Conservation (phyloP, 1,140 invertebrate species). For the Drosophila neocordata region DNA sequence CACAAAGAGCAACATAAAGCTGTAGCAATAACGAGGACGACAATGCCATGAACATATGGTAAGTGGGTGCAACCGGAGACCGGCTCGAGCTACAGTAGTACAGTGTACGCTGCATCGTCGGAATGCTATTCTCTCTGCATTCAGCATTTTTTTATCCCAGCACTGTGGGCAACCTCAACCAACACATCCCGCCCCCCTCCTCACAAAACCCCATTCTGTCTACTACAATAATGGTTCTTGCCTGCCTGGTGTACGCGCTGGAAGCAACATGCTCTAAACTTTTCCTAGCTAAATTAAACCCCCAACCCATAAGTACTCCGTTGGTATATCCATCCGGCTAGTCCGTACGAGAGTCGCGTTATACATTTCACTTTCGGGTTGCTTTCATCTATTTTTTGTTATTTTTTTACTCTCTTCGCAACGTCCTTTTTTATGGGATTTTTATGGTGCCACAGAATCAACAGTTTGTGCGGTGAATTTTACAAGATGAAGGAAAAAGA, state of each 20-base stretch:
- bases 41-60: conserved; percentile 40
- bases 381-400: conserved; percentile 27
- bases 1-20: conserved; percentile 54
- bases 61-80: conserved; percentile 46
- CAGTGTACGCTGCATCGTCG: conserved; percentile 19
- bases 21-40: conserved; percentile 62
- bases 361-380: conserved; percentile 60
- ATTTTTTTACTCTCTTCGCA: conserved; percentile 20
- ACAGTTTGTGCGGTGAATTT: conserved; percentile 82
- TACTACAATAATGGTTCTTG: conserved; percentile 31
- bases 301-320: conserved; percentile 47
- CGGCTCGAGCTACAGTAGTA: conserved; percentile 13
- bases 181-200: not conserved
- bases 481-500: conserved; percentile 66
- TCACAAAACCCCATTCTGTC: not conserved
- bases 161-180: conserved; percentile 26
- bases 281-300: conserved; percentile 72
- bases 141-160: conserved; percentile 42
- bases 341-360: conserved; percentile 46
- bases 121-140: conserved; percentile 49
- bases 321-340: conserved; percentile 52
- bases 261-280: conserved; percentile 30
- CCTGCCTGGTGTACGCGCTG: not conserved
- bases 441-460: conserved; percentile 82
- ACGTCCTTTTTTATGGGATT: conserved; percentile 72